Conservation (phyloP, 2,113 vertebrate genomes). For the Gopherus flavomarginatus region DNA sequence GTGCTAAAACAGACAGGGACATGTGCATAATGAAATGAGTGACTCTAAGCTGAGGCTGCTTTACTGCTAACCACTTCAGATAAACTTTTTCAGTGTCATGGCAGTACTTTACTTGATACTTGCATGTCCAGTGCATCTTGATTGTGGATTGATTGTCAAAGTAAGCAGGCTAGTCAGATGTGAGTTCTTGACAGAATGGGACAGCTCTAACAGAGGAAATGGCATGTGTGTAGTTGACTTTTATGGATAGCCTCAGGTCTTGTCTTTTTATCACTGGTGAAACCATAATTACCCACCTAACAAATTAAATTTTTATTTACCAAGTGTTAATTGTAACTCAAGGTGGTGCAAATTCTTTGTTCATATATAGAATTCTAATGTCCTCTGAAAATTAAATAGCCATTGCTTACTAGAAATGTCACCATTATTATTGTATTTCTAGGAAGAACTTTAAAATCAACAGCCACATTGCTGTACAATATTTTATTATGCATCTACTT, state of each 20-base stretch:
- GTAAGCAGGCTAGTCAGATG: background rate
- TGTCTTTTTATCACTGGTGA: conserved; percentile 26
- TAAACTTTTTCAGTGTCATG: background rate
- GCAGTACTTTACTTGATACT: background rate
- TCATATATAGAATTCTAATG: background rate
- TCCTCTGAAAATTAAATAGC: background rate
- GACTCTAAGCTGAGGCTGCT: background rate
- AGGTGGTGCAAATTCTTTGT: conserved; percentile 11
- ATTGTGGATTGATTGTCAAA: conserved; percentile 8
- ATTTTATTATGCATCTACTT: background rate
- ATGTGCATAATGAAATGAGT: background rate
- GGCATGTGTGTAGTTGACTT: background rate
- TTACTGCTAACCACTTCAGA: background rate
- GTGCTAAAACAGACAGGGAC: conserved; percentile 3
- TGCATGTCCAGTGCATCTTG: background rate
- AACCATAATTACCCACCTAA: conserved; percentile 34
- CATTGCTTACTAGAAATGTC: background rate
- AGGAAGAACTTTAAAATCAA: too few species aligned
- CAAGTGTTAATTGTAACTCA: conserved; percentile 15
- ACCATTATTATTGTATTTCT: background rate
- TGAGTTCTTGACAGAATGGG: conserved; percentile 6
- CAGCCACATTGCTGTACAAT: background rate
- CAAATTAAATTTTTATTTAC: background rate
- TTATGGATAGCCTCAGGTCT: conserved; percentile 7
- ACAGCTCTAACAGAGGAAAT: background rate